These are phyloP conservation scores for Meganola albula DNA, from an alignment of 2,888 invertebrate genomes.

Conservation along the genomic window DNA sequence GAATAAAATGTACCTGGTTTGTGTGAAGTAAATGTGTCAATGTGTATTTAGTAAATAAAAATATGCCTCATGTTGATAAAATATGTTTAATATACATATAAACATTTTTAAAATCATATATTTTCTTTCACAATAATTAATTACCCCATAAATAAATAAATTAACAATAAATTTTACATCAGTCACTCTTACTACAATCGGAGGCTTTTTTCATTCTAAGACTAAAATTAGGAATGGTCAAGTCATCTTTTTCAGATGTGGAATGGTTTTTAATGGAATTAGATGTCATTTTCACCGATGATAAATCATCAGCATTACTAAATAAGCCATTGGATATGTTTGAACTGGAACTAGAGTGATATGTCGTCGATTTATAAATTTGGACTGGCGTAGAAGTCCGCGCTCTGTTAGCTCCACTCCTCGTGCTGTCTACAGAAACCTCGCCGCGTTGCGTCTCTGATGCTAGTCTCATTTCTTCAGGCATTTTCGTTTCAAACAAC, in stretches of 20 bases:
- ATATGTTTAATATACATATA: constrained; percentile 31
- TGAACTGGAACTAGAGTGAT: constrained; percentile 68
- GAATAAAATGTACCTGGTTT: too few species aligned
- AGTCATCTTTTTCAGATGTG: constrained; percentile 66
- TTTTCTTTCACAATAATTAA: constrained; percentile 14
- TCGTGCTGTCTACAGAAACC: constrained; percentile 43
- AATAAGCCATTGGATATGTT: constrained; percentile 68
- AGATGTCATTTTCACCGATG: constrained; percentile 73
- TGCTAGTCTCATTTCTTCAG: constrained; percentile 53
- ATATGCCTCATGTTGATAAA: constrained; percentile 31
- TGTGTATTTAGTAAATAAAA: too few species aligned
- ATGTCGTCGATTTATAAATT: constrained; percentile 60
- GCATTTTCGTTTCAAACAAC: constrained; percentile 64
- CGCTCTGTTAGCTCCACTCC: constrained; percentile 50
- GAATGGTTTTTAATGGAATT: constrained; percentile 64
- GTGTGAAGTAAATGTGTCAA: too few species aligned
- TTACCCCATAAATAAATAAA: constrained; percentile 21
- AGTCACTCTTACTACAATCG: constrained; percentile 61
- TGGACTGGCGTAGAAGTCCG: constrained; percentile 79
- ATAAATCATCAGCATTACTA: constrained; percentile 75
- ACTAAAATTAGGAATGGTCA: constrained; percentile 69
- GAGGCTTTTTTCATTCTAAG: constrained; percentile 55
- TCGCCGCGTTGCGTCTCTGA: constrained; percentile 35
- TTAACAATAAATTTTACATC: constrained; percentile 30
- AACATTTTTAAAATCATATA: constrained; percentile 16